Evolutionary conservation across 2,113 vertebrate species (phyloP).

Genomic region (Cervus canadensis): DNA sequence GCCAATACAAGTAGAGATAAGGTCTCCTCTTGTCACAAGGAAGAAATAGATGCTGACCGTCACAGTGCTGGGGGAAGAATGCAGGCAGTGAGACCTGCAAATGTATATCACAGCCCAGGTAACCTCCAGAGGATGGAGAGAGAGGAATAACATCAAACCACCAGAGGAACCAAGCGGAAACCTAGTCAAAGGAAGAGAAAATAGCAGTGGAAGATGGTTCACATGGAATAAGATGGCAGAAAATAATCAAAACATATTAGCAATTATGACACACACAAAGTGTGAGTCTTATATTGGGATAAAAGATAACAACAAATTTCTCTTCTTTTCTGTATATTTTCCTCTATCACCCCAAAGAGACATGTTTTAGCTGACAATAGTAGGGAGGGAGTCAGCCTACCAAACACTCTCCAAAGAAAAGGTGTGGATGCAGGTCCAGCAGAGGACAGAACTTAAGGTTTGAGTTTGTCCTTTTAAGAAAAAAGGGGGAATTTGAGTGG

Average conservation of each 20-base stretch:
- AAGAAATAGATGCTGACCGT: neutral
- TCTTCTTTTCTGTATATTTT: neutral
- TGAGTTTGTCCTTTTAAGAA: neutral
- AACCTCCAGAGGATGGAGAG: neutral
- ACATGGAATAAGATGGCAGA: accelerated
- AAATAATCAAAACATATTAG: accelerated
- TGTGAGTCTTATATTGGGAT: neutral
- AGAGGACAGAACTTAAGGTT: neutral
- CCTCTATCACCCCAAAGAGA: neutral
- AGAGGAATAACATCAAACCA: too few relatives aligned
- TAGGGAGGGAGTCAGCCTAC: accelerated
- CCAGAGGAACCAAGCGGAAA: neutral
- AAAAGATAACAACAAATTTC: neutral
- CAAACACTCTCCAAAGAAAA: accelerated
- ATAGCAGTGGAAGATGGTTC: accelerated
- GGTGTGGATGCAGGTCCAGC: accelerated
- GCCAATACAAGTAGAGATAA: accelerated
- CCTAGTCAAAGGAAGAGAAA: neutral
- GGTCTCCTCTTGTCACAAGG: neutral
- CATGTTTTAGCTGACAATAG: accelerated
- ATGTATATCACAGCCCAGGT: neutral
- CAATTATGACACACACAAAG: accelerated
- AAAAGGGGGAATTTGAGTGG: too few relatives aligned
- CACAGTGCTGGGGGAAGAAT: accelerated
- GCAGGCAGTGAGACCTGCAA: neutral